Base-by-base conservation (phyloP, 2,888 invertebrate species). In the Crematogaster levior region DNA sequence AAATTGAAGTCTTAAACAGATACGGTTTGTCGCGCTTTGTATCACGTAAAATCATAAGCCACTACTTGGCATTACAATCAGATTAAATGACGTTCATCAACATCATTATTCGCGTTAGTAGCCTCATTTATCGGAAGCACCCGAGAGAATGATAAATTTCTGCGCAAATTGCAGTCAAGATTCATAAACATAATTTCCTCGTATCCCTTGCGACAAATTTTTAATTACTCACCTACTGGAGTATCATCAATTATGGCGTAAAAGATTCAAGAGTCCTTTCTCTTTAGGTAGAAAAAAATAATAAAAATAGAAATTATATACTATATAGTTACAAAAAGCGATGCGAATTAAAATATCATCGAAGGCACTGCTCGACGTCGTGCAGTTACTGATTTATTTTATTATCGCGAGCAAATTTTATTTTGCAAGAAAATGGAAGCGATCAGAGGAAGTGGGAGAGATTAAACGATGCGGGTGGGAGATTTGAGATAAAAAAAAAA, bases 41-140 rank as follows among this genome's bases (percentile, higher is more conserved):
- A 12, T 21, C 58, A 53, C 9, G 24, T 73, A n/a, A 37, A 2
- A 12, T 24, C 27, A 30, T 46, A 61, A 48, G 60, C 34, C 18
- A 34, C 21, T n/a, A 60, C 46, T 48, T 34, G 46, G 24, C 21
- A 34, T 73, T 73, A 30, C 60, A 60, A 48, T n/a, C 30, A 60
- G 73, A 60, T 74, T 46, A 60, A 60, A 37, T 24, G 60, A 43
- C 24, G 61, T 73, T 73, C 46, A 21, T 74, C 46, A 21, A 60
- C 73, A 10, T 74, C 60, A 15, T 74, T 74, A 74, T 60, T 46
- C 37, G 34, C 48, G 48, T 51, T 61, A 34, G 24, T 10, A 48
- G 48, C 10, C 21, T 60, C 46, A 18, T 56, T 72, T 56, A 72
- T 56, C 15, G 56, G 40, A 15, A 72, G 27, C 24, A 3, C 53